Percentiles rank a stretch among this genome's conserved stretches.
Evolutionary conservation across 2,888 invertebrate species (phyloP).

Genomic region (Alloplasta piceator): DNA sequence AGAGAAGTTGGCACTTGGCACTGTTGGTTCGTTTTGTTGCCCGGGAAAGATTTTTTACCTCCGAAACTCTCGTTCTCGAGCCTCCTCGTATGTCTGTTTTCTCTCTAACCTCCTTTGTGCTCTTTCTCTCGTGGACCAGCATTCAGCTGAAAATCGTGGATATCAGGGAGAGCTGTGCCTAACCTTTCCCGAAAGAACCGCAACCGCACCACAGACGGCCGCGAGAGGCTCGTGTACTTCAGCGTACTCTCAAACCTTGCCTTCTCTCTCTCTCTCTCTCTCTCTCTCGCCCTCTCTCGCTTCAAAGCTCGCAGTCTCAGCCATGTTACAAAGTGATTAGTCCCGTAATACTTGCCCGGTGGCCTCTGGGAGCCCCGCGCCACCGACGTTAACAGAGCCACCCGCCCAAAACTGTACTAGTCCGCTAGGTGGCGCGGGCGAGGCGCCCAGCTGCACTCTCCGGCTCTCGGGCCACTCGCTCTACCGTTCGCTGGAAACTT

Average conservation of each 20-base stretch:
- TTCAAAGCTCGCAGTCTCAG: conserved; percentile 65
- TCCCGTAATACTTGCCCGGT: conserved; percentile 76
- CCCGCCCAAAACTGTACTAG: conserved; percentile 51
- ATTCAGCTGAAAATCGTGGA: background rate
- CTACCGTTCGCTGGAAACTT: conserved; percentile 58
- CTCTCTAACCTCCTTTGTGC: conserved; percentile 4
- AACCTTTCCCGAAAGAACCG: conserved; percentile 23
- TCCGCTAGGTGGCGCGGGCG: conserved; percentile 37
- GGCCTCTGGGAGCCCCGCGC: conserved; percentile 48
- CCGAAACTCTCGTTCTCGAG: conserved; percentile 12
- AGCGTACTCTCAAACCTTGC: conserved; percentile 36
- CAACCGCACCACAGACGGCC: conserved; percentile 37
- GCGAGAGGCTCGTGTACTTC: conserved; percentile 41
- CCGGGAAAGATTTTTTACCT: conserved; percentile 1
- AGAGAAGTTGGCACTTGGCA: conserved; percentile 77
- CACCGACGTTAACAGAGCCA: conserved; percentile 65
- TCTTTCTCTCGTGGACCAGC: background rate
- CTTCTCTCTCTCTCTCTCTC: conserved; percentile 50
- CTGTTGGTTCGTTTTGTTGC: conserved; percentile 51
- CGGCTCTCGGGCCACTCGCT: conserved; percentile 44
- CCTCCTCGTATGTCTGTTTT: conserved; percentile 29
- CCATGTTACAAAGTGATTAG: conserved; percentile 79
- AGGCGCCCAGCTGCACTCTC: conserved; percentile 58
- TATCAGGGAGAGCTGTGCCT: conserved; percentile 1
- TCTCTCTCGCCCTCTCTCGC: conserved; percentile 45